Percentiles rank a stretch among this genome's conserved stretches.
phyloP scores from a whole-genome alignment of 2,113 vertebrate species.

The Cinclus mexicanus region DNA sequence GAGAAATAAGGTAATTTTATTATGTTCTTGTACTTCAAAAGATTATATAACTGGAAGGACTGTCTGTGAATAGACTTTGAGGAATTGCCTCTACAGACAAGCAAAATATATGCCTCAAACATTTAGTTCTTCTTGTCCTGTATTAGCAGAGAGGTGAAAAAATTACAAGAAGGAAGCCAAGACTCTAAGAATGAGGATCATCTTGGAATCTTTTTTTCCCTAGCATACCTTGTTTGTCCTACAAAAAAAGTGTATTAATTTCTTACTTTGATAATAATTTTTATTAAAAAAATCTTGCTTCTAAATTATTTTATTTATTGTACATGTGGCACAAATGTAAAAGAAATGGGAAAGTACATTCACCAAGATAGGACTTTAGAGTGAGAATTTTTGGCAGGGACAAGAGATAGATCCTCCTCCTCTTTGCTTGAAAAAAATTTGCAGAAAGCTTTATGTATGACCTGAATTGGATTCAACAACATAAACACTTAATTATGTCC shows the following conservation, averaged over 20 bases:
- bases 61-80: background rate
- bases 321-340: background rate
- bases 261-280: background rate
- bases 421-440: background rate
- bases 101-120: background rate
- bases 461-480: background rate
- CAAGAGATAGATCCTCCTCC: background rate
- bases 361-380: background rate
- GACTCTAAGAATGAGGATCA: background rate
- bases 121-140: background rate
- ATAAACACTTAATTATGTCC: background rate
- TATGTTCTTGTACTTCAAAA: background rate
- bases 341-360: background rate
- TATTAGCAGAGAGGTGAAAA: background rate
- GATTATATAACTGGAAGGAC: background rate
- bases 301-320: background rate
- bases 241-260: background rate
- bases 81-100: background rate
- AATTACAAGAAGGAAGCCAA: background rate
- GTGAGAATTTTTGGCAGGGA: background rate
- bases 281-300: background rate
- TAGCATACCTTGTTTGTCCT: background rate
- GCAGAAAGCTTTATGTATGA: background rate
- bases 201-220: background rate
- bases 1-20: background rate